These are phyloP conservation scores for Copsychus sechellarum DNA, from an alignment of 2,113 vertebrate species.

Conservation along the genomic window DNA sequence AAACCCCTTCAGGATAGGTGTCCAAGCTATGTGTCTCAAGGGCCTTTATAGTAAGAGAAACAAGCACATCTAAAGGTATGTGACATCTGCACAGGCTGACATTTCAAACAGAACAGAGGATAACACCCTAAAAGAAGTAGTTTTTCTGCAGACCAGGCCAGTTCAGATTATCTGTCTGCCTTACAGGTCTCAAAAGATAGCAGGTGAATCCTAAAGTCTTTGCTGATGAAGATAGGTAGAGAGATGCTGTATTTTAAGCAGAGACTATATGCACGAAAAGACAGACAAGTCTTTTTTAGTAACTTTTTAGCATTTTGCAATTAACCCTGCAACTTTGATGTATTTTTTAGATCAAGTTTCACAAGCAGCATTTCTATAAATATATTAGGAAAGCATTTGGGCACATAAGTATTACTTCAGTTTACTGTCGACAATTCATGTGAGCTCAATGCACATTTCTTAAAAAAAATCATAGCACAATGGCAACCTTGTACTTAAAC, in stretches of 20 bases:
- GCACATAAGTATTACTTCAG: not conserved
- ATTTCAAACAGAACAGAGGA: not conserved
- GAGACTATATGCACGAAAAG: not conserved
- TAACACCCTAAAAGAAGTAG: not conserved
- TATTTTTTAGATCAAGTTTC: not conserved
- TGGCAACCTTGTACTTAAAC: not conserved
- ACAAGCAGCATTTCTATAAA: not conserved
- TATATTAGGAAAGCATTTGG: not conserved
- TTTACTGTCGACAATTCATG: not conserved
- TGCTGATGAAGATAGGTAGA: fast-evolving
- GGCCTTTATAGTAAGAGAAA: not conserved
- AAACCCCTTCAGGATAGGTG: not conserved
- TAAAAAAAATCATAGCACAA: not conserved
- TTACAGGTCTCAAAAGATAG: not conserved
- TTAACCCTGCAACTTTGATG: not conserved
- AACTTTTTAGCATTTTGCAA: not conserved
- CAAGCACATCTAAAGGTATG: not conserved
- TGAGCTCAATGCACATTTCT: not conserved
- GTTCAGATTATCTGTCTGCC: not conserved
- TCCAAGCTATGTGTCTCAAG: not conserved
- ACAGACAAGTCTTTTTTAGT: not conserved
- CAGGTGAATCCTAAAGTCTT: not conserved
- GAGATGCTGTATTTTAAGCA: not conserved
- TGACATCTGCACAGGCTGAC: not conserved
- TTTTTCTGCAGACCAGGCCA: not conserved